phyloP scores from a whole-genome alignment of 1,140 invertebrate genomes.

The Agrilus planipennis region DNA sequence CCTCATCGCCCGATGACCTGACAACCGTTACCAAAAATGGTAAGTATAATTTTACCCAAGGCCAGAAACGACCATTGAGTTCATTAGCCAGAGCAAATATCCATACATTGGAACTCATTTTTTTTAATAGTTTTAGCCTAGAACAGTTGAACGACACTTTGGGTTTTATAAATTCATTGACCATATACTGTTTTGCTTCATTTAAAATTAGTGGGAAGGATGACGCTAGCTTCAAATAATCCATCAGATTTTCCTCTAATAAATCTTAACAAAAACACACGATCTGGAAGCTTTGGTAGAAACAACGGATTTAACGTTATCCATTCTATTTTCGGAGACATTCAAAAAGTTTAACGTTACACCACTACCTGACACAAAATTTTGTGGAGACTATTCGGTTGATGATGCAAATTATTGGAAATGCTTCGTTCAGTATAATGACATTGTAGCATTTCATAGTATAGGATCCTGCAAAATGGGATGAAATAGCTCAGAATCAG shows the following conservation, averaged over 20 bases:
- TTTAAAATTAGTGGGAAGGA: conserved; percentile 47
- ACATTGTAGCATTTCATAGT: conserved; percentile 42
- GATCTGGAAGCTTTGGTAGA: conserved; percentile 26
- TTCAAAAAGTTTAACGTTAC: conserved; percentile 22
- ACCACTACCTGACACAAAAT: conserved; percentile 38
- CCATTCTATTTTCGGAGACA: conserved; percentile 23
- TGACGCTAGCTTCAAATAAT: conserved; percentile 43
- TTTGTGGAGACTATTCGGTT: conserved; percentile 31
- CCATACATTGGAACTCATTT: too few species aligned
- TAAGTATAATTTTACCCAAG: too few species aligned
- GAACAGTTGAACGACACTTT: too few species aligned
- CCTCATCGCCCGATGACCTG: too few species aligned
- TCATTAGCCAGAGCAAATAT: conserved; percentile 42
- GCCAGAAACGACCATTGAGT: conserved; percentile 12
- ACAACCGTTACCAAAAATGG: too few species aligned
- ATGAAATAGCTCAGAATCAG: conserved; percentile 28
- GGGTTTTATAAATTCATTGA: too few species aligned
- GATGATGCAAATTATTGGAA: conserved; percentile 41
- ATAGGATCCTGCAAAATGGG: conserved; percentile 48
- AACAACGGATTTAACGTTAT: conserved; percentile 19
- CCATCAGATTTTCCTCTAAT: conserved; percentile 49
- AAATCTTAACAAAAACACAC: conserved; percentile 40
- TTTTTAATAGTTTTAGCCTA: too few species aligned
- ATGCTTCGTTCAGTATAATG: conserved; percentile 36
- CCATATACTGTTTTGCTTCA: conserved; percentile 30